Percentiles rank a stretch among this genome's conserved stretches.
Conservation (phyloP, 2,888 invertebrate species). For the Troides aeacus region DNA sequence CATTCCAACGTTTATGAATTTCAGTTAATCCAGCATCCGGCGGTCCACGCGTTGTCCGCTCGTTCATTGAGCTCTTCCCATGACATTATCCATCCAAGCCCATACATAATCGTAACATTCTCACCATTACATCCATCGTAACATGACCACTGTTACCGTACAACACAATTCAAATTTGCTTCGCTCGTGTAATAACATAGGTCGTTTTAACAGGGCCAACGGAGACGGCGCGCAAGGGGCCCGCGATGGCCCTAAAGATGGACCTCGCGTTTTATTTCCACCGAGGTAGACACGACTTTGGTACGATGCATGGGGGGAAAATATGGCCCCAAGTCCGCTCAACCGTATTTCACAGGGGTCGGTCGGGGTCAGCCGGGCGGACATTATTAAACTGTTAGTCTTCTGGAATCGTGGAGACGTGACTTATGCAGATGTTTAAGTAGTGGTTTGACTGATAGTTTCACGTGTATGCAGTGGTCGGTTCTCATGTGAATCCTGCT, state of each 20-base stretch:
- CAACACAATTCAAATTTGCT: constrained; percentile 22
- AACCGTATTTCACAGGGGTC: constrained; percentile 77
- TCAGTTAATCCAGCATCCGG: constrained; percentile 61
- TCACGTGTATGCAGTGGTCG: constrained; percentile 70
- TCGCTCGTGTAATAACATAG: constrained; percentile 32
- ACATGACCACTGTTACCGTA: constrained; percentile 22
- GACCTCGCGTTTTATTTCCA: constrained; percentile 79
- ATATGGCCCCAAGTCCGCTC: constrained; percentile 75
- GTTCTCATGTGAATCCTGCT: constrained; percentile 73
- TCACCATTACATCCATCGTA: constrained; percentile 17
- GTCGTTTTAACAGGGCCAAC: constrained; percentile 38
- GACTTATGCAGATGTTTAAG: constrained; percentile 78
- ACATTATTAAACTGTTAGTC: constrained; percentile 79
- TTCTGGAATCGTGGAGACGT: constrained; percentile 71
- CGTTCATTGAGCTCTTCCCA: constrained; percentile 79
- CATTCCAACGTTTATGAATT: constrained; percentile 45
- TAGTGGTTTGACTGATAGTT: constrained; percentile 77
- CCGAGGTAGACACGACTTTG: constrained; percentile 77
- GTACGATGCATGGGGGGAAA: constrained; percentile 75
- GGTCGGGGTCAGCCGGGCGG: constrained; percentile 69
- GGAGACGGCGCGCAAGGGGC: constrained; percentile 75
- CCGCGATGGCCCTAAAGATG: constrained; percentile 78
- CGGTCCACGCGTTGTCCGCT: constrained; percentile 77
- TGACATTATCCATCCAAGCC: constrained; percentile 69
- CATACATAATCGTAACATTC: constrained; percentile 45